Conservation (phyloP, 2,113 vertebrate species). For the Alouatta palliata region DNA sequence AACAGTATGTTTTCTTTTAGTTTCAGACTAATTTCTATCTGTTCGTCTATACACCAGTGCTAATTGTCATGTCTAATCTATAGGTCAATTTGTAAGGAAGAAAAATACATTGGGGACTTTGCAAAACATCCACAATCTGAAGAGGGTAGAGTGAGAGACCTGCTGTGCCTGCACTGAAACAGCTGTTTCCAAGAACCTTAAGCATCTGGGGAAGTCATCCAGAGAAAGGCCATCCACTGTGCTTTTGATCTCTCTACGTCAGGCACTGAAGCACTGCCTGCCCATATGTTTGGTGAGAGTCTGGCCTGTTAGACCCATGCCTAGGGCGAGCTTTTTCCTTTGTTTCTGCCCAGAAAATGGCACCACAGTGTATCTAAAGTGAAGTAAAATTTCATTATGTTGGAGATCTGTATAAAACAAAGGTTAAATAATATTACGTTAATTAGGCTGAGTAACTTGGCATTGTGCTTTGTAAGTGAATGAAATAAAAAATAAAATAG, state of each 20-base stretch:
- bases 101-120: slow-evolving; percentile 6
- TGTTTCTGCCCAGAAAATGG: not conserved
- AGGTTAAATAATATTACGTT: not conserved
- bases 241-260: slow-evolving; percentile 39
- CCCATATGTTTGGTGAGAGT: slow-evolving; percentile 13
- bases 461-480: not conserved
- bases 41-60: not conserved
- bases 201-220: slow-evolving; percentile 66
- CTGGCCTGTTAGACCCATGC: not conserved
- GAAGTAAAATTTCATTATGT: slow-evolving; percentile 25
- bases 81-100: slow-evolving; percentile 6
- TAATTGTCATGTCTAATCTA: slow-evolving; percentile 69
- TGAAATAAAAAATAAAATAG: not conserved
- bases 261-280: not conserved
- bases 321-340: not conserved
- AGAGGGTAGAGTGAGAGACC: not conserved
- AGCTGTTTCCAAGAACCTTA: slow-evolving; percentile 63
- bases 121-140: slow-evolving; percentile 34
- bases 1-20: slow-evolving; percentile 49
- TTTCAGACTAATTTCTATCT: slow-evolving; percentile 29
- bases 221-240: slow-evolving; percentile 38
- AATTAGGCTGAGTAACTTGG: slow-evolving; percentile 16
- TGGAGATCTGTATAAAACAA: not conserved
- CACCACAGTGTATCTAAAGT: slow-evolving; percentile 14
- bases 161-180: slow-evolving; percentile 46